Conservation (phyloP, 2,888 invertebrate species). For the Chrysolina americana region DNA sequence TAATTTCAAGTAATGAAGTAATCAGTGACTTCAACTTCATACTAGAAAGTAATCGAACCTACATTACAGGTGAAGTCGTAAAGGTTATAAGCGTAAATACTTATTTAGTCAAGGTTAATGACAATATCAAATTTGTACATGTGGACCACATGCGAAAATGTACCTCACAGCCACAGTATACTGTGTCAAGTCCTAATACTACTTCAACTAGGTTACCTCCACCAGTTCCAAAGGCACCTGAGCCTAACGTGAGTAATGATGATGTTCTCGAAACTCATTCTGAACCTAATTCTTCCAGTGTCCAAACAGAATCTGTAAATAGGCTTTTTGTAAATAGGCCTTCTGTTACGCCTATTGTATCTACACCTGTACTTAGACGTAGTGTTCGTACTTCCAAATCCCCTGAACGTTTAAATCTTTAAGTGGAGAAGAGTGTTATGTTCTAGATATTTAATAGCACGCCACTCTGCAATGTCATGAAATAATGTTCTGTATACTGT, state of each 20-base stretch:
- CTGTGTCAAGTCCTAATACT: not conserved
- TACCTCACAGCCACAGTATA: not conserved
- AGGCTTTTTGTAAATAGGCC: not conserved
- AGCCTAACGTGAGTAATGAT: not conserved
- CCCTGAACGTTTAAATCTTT: no score
- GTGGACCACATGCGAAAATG: constrained; percentile 1
- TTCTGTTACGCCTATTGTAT: not conserved
- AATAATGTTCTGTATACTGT: no score
- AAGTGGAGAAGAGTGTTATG: no score
- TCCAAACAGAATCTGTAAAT: not conserved
- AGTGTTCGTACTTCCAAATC: not conserved
- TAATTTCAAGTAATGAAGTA: no score
- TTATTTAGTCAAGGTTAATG: constrained; percentile 10
- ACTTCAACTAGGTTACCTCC: not conserved
- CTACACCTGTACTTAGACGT: not conserved
- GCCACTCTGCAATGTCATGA: no score
- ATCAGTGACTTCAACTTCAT: no score
- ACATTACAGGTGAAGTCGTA: not conserved
- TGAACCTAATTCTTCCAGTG: not conserved
- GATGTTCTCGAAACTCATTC: not conserved
- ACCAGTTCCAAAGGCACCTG: not conserved
- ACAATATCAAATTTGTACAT: constrained; percentile 14
- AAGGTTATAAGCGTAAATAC: not conserved
- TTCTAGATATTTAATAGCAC: no score
- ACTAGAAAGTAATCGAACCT: no score